A percentile compares a stretch with the other conserved stretches of the same genome.
Evolutionary conservation across 1,140 invertebrate species (phyloP).

Genomic region (Wasmannia auropunctata): DNA sequence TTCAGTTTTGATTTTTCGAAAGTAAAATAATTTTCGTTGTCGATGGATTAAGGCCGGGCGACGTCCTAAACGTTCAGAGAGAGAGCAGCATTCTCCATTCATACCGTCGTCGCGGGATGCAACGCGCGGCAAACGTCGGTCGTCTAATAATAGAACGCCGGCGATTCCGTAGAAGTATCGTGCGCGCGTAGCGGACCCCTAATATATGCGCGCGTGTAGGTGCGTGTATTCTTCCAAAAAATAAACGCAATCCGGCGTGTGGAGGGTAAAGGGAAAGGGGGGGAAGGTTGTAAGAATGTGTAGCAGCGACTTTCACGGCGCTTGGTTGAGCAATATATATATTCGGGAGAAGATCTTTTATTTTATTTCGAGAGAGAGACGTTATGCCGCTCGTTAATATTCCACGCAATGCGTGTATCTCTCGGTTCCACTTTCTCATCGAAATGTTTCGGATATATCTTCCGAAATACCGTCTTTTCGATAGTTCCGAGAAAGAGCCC

Average conservation of each 20-base stretch:
- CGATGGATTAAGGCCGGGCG: background rate
- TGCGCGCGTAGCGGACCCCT: conserved; percentile 32
- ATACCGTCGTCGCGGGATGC: conserved; percentile 53
- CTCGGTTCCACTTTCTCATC: conserved; percentile 24
- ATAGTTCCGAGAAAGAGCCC: background rate
- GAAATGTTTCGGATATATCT: background rate
- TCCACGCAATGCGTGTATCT: conserved; percentile 13
- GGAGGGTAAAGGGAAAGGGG: background rate
- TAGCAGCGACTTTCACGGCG: conserved; percentile 28
- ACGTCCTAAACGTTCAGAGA: conserved; percentile 16
- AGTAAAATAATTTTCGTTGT: background rate
- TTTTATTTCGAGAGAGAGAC: conserved; percentile 19
- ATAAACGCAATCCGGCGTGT: conserved; percentile 44
- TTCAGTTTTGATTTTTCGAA: background rate
- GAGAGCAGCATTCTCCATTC: conserved; percentile 65
- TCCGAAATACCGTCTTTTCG: background rate
- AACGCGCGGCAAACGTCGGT: conserved; percentile 20
- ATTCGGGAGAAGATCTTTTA: conserved; percentile 14
- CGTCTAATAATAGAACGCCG: conserved; percentile 66
- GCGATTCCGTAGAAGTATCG: conserved; percentile 58
- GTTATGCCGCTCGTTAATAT: conserved; percentile 30
- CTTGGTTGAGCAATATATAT: conserved; percentile 20
- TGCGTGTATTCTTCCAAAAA: conserved; percentile 36
- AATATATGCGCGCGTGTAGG: conserved; percentile 44
- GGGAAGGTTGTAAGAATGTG: conserved; percentile 24